A percentile compares a stretch with the other conserved stretches of the same genome.
phyloP scores from a whole-genome alignment of 2,113 vertebrate genomes.

The Alaudala cheleensis region DNA sequence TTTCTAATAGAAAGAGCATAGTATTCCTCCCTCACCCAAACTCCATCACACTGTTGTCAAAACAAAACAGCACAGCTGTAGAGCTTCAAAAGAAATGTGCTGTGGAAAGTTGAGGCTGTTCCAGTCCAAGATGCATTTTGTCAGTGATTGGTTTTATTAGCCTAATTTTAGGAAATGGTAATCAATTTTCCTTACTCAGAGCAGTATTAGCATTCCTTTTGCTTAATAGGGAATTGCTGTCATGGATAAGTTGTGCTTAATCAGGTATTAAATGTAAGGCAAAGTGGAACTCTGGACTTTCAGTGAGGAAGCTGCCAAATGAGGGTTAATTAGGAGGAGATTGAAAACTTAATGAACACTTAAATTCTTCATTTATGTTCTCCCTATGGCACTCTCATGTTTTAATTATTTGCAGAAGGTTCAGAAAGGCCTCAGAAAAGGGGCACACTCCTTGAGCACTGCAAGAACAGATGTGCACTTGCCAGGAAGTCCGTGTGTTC shows the following conservation, averaged over 20 bases:
- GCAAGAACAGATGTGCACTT: accelerated
- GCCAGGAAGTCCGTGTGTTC: not conserved
- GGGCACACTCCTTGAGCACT: not conserved
- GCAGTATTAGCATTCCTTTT: conserved; percentile 18
- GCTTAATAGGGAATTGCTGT: not conserved
- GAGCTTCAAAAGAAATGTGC: not conserved
- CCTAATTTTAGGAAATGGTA: not conserved
- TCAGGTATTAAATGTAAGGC: conserved; percentile 13
- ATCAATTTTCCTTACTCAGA: conserved; percentile 29
- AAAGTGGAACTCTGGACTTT: conserved; percentile 3
- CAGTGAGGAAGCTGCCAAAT: conserved; percentile 6
- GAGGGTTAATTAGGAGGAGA: conserved; percentile 9
- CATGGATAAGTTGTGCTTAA: conserved; percentile 20
- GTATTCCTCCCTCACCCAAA: not conserved
- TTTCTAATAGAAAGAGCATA: not conserved
- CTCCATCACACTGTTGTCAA: not conserved
- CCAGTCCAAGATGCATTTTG: not conserved
- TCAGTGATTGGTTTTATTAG: not conserved
- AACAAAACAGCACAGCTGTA: not conserved
- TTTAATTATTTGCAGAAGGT: conserved; percentile 19
- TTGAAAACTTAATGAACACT: conserved; percentile 11
- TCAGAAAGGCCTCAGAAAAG: not conserved
- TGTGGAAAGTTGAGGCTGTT: not conserved
- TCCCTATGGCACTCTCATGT: not conserved
- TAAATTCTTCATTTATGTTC: not conserved